These are phyloP conservation scores for Caenorhabditis tropicalis DNA, from an alignment of 1,140 invertebrate species.

Conservation along the genomic window DNA sequence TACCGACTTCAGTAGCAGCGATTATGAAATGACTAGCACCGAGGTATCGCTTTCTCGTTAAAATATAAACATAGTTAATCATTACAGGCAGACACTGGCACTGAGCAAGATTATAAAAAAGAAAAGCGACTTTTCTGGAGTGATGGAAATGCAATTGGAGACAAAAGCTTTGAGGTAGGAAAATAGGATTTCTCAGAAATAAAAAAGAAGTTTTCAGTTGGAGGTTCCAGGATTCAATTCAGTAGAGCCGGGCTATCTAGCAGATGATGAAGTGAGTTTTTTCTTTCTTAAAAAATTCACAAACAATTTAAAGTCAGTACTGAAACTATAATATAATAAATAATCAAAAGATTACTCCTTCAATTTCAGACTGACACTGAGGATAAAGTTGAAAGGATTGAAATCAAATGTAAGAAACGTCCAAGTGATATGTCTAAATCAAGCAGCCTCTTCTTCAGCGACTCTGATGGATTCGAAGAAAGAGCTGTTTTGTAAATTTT, in stretches of 20 bases:
- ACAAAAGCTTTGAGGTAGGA: background rate
- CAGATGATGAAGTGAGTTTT: constrained; percentile 2
- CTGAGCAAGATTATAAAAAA: background rate
- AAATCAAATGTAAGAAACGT: background rate
- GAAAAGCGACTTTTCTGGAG: constrained; percentile 1
- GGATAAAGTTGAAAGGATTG: background rate
- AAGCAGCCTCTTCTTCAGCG: constrained; percentile 4
- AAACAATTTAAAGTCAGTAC: too few species aligned
- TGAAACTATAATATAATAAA: too few species aligned
- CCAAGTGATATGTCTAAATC: constrained; percentile 3
- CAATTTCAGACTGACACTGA: constrained; percentile 11
- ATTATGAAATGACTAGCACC: background rate
- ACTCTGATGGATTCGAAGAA: constrained; percentile 18
- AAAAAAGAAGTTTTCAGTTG: background rate
- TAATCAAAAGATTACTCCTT: too few species aligned
- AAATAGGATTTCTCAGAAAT: background rate
- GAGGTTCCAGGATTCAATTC: background rate
- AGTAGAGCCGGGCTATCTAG: constrained; percentile 5
- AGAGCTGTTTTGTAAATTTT: background rate
- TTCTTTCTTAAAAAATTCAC: background rate
- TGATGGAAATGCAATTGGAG: background rate
- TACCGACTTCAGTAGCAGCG: constrained; percentile 7
- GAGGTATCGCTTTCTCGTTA: background rate
- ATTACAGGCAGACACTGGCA: background rate
- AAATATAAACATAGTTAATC: background rate